A percentile compares a stretch with the other conserved stretches of the same genome.
phyloP scores from a whole-genome alignment of 2,888 invertebrate genomes.

The Lithophane semibrunnea region DNA sequence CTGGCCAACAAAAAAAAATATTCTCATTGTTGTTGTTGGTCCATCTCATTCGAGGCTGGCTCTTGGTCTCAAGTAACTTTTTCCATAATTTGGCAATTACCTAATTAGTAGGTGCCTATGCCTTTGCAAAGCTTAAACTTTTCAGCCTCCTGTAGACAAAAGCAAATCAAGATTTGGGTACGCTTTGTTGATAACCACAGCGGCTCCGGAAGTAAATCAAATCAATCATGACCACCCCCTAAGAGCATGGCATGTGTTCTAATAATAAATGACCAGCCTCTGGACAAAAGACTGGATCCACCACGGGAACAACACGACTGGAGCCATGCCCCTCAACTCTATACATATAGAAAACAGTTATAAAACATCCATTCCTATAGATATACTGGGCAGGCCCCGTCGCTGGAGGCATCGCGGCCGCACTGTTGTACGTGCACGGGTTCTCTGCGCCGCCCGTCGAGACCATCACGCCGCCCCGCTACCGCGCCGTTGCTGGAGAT shows the following conservation, averaged over 20 bases:
- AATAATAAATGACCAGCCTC: too few species aligned
- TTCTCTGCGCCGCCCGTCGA: slow-evolving; percentile 89
- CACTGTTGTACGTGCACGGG: slow-evolving; percentile 93
- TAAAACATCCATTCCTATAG: slow-evolving; percentile 76
- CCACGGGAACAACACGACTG: not conserved
- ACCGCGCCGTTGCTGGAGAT: slow-evolving; percentile 90
- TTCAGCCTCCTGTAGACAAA: too few species aligned
- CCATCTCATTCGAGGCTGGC: not conserved
- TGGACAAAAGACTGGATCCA: not conserved
- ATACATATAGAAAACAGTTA: not conserved
- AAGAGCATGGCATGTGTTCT: too few species aligned
- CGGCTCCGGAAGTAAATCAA: too few species aligned
- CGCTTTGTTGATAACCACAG: too few species aligned
- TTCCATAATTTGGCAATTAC: too few species aligned
- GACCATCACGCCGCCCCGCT: slow-evolving; percentile 85
- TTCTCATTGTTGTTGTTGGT: too few species aligned
- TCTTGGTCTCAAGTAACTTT: not conserved
- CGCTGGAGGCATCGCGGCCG: slow-evolving; percentile 94
- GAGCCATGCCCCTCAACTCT: not conserved
- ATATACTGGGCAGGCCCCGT: slow-evolving; percentile 97
- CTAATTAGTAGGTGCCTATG: too few species aligned
- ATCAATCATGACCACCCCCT: too few species aligned
- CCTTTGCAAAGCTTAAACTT: too few species aligned
- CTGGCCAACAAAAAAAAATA: too few species aligned
- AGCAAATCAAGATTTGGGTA: too few species aligned